These are phyloP conservation scores for Drosophila repletoides DNA, from an alignment of 1,140 invertebrate species.

Conservation along the genomic window DNA sequence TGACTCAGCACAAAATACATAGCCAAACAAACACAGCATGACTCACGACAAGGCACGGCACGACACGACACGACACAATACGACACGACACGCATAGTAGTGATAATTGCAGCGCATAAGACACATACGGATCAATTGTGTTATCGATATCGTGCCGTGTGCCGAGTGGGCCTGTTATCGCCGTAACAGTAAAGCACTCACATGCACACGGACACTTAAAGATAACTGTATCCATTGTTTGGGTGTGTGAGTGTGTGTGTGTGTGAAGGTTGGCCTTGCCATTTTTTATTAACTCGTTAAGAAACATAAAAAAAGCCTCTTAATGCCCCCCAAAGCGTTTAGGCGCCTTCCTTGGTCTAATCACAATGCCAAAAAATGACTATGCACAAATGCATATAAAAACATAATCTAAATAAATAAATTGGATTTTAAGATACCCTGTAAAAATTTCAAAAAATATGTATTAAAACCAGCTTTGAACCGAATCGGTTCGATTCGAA, in stretches of 20 bases:
- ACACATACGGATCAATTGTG: neutral
- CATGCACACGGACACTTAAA: neutral
- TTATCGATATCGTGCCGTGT: conserved; percentile 9
- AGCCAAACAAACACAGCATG: conserved; percentile 9
- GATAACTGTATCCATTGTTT: neutral
- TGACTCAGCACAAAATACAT: conserved; percentile 30
- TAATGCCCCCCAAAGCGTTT: neutral
- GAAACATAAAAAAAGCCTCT: conserved; percentile 1
- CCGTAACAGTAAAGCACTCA: neutral
- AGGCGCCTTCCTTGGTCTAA: conserved; percentile 13
- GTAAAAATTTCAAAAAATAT: neutral
- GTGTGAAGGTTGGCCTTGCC: conserved; percentile 20
- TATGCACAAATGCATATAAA: conserved; percentile 1
- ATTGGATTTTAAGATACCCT: conserved; percentile 4
- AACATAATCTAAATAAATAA: too few relatives aligned
- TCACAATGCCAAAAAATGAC: conserved; percentile 22
- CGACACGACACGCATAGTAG: conserved; percentile 9
- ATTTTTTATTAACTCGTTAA: conserved; percentile 23
- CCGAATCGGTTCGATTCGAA: too few relatives aligned
- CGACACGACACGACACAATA: neutral
- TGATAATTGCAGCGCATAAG: too few relatives aligned
- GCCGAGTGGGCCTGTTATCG: conserved; percentile 13
- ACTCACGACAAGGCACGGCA: conserved; percentile 21
- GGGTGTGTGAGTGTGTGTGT: conserved; percentile 1
- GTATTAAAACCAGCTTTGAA: too few relatives aligned